phyloP scores from a whole-genome alignment of 2,113 vertebrate species.

The Tragulus kanchil region DNA sequence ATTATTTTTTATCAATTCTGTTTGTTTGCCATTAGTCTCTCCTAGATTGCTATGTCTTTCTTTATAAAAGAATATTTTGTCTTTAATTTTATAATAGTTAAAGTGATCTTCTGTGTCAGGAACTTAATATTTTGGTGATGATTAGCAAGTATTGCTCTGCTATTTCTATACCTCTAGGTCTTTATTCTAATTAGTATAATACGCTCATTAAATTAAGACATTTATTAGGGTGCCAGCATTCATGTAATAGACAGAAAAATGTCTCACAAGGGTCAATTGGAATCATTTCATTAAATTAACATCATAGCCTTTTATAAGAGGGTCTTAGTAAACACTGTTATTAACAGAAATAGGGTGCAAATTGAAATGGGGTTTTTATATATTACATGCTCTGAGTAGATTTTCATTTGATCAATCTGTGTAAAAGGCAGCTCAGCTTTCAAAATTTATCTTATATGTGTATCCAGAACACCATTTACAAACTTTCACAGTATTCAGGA shows the following conservation, averaged over 20 bases:
- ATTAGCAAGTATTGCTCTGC: conserved; percentile 49
- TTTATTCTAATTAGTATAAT: conserved; percentile 80
- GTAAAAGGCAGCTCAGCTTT: conserved; percentile 45
- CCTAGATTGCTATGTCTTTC: not conserved
- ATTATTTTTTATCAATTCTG: conserved; percentile 7
- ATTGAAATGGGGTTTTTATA: conserved; percentile 73
- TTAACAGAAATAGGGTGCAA: conserved; percentile 66
- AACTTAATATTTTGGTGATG: conserved; percentile 62
- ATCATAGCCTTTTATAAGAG: conserved; percentile 66
- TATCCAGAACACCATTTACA: not conserved
- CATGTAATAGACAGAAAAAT: conserved; percentile 71
- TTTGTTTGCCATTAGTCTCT: not conserved
- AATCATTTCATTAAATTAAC: conserved; percentile 80
- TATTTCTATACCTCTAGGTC: conserved; percentile 65
- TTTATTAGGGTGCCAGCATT: conserved; percentile 70
- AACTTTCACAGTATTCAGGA: not conserved
- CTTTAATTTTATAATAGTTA: conserved; percentile 56
- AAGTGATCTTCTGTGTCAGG: not conserved
- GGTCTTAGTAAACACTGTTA: conserved; percentile 64
- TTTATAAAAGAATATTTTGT: not conserved
- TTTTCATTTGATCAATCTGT: conserved; percentile 60
- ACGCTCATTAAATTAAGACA: conserved; percentile 78
- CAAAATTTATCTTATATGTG: conserved; percentile 10
- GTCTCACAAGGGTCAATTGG: conserved; percentile 75
- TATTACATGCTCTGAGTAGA: conserved; percentile 38